Percentiles rank a stretch among this genome's conserved stretches.
Conservation (phyloP, 2,113 vertebrate species). For the Hippopotamus amphibius region DNA sequence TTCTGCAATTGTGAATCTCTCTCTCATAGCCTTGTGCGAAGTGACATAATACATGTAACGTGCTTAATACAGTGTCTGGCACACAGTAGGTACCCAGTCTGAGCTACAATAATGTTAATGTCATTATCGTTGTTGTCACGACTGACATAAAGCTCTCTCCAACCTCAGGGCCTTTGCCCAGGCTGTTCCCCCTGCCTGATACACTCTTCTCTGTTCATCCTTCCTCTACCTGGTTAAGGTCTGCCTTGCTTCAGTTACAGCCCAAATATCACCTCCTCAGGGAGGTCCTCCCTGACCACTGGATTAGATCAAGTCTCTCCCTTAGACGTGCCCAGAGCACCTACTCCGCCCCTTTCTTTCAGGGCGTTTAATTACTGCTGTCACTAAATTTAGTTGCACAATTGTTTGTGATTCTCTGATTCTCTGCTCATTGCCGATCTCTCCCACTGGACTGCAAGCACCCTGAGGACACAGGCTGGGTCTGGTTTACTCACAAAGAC, state of each 20-base stretch:
- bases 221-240: neutral
- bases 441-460: neutral
- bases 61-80: neutral
- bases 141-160: neutral
- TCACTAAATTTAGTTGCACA: neutral
- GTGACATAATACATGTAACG: neutral
- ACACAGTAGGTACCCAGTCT: neutral
- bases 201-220: neutral
- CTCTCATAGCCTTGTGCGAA: neutral
- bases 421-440: neutral
- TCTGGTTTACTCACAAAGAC: neutral
- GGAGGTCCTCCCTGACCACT: neutral
- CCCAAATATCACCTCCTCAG: neutral
- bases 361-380: neutral
- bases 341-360: neutral
- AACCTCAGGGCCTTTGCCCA: neutral
- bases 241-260: neutral
- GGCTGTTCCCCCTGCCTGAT: neutral
- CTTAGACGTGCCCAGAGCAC: neutral
- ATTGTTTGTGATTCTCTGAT: neutral
- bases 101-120: neutral
- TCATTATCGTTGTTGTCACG: neutral
- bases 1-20: rapidly evolving
- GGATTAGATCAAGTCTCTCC: neutral
- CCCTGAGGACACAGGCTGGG: neutral